phyloP scores from a whole-genome alignment of 2,888 invertebrate species.

The Lymantria dispar region DNA sequence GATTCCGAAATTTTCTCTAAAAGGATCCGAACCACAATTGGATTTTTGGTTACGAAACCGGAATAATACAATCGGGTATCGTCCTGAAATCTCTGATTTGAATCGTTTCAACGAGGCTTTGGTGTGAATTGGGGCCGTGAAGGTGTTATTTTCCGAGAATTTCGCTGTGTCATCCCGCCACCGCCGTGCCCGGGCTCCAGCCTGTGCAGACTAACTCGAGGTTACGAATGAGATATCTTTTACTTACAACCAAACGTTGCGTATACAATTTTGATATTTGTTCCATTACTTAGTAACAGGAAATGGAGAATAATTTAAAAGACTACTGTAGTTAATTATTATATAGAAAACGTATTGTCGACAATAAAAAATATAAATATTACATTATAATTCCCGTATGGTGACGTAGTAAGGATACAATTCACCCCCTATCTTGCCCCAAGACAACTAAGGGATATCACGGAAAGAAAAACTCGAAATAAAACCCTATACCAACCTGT shows the following conservation, averaged over 20 bases:
- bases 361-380: too few species aligned
- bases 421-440: too few species aligned
- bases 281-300: slow-evolving; percentile 1
- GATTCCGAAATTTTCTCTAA: slow-evolving; percentile 69
- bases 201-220: slow-evolving; percentile 14
- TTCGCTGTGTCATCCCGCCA: slow-evolving; percentile 55
- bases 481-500: too few species aligned
- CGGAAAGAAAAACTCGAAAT: too few species aligned
- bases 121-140: slow-evolving; percentile 66
- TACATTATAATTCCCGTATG: too few species aligned
- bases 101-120: slow-evolving; percentile 76
- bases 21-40: slow-evolving; percentile 76
- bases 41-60: slow-evolving; percentile 81
- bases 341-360: too few species aligned
- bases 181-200: slow-evolving; percentile 11
- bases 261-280: slow-evolving; percentile 3
- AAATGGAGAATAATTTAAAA: too few species aligned
- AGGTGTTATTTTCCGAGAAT: slow-evolving; percentile 60
- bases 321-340: too few species aligned
- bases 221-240: slow-evolving; percentile 37
- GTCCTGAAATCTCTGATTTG: slow-evolving; percentile 80
- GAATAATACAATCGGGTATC: slow-evolving; percentile 81
- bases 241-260: slow-evolving; percentile 19
- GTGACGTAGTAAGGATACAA: too few species aligned
- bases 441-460: too few species aligned